These are phyloP conservation scores for Athalia cordata DNA, from an alignment of 2,888 invertebrate genomes.

Conservation along the genomic window DNA sequence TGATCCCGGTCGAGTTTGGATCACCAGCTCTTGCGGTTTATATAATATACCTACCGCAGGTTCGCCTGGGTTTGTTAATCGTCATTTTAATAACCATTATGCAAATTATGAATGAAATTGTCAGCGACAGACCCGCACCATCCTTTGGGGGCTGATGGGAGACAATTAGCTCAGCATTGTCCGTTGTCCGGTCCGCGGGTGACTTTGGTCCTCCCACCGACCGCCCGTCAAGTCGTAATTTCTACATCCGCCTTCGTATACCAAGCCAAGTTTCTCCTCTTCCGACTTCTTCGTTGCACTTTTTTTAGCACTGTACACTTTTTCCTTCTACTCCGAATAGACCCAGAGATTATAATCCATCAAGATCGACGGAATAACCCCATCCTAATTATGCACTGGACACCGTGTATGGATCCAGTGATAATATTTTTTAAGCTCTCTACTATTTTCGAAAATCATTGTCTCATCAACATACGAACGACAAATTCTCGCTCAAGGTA, in stretches of 20 bases:
- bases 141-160: conserved; percentile 64
- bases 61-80: conserved; percentile 52
- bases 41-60: conserved; percentile 4
- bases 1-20: conserved; percentile 18
- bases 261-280: conserved; percentile 50
- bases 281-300: conserved; percentile 52
- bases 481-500: too few relatives aligned
- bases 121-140: conserved; percentile 64
- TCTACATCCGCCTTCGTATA: conserved; percentile 64
- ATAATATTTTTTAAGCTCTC: too few relatives aligned
- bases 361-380: not conserved
- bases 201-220: conserved; percentile 64
- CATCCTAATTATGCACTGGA: too few relatives aligned
- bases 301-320: conserved; percentile 11
- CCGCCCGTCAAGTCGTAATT: conserved; percentile 69
- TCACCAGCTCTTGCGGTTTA: not conserved
- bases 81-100: conserved; percentile 67
- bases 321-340: not conserved
- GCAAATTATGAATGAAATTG: conserved; percentile 69
- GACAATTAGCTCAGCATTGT: conserved; percentile 70
- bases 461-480: too few relatives aligned
- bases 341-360: not conserved
- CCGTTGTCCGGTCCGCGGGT: conserved; percentile 64
- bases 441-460: too few relatives aligned
- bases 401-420: too few relatives aligned